Conservation (phyloP, 2,113 vertebrate genomes). For the Bucco capensis region DNA sequence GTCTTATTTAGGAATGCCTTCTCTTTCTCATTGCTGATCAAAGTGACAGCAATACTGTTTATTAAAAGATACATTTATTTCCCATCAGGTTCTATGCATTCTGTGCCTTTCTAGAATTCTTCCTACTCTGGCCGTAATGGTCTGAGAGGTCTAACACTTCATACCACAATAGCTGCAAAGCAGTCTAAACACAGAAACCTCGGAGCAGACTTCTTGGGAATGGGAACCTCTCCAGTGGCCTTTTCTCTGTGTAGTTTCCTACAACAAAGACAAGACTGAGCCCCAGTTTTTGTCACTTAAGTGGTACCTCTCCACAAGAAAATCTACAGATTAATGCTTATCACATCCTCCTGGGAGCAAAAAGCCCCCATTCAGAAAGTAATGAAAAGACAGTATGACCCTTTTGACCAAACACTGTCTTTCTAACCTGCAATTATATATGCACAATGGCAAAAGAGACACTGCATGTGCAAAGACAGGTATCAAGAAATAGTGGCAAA, state of each 20-base stretch:
- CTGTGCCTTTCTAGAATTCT: not conserved
- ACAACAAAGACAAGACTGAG: not conserved
- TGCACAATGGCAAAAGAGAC: not conserved
- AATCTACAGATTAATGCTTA: not conserved
- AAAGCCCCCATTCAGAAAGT: not conserved
- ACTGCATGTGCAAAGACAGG: not conserved
- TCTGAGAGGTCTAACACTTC: not conserved
- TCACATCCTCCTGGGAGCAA: not conserved
- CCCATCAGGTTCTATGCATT: not conserved
- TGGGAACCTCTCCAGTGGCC: not conserved
- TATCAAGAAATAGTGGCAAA: not conserved
- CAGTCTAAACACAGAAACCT: not conserved
- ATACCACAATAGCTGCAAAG: not conserved
- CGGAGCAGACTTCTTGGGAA: not conserved
- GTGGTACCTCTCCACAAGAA: not conserved
- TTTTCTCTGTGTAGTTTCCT: not conserved
- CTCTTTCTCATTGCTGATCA: not conserved
- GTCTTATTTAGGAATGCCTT: not conserved
- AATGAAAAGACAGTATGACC: not conserved
- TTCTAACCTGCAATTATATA: not conserved
- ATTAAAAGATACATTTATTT: not conserved
- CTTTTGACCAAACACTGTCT: not conserved
- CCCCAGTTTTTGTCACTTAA: not conserved
- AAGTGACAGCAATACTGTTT: not conserved
- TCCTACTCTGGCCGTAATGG: accelerated